phyloP scores from a whole-genome alignment of 2,113 vertebrate genomes.

The Forbesichthys papilliferus region DNA sequence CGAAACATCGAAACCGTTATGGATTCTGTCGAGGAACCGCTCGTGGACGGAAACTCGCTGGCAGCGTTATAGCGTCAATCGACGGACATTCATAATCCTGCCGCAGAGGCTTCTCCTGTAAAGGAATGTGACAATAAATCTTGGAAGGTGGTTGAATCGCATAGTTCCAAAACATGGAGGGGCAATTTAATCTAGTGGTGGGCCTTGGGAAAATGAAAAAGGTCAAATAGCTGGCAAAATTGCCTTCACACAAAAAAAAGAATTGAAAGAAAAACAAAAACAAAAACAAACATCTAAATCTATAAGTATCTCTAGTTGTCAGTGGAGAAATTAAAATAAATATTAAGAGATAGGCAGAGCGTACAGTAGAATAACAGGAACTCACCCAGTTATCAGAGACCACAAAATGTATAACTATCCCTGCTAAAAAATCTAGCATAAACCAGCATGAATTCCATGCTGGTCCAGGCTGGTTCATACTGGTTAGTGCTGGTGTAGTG shows the following conservation, averaged over 20 bases:
- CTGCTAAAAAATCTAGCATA: too few relatives aligned
- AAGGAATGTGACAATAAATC: slow-evolving; percentile 79
- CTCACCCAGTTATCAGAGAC: slow-evolving; percentile 28
- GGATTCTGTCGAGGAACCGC: slow-evolving; percentile 65
- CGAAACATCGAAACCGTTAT: slow-evolving; percentile 57
- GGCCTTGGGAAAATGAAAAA: slow-evolving; percentile 81
- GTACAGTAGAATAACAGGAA: slow-evolving; percentile 27
- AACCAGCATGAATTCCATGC: too few relatives aligned
- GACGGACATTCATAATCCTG: slow-evolving; percentile 61
- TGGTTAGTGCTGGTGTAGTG: too few relatives aligned
- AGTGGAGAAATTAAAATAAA: slow-evolving; percentile 54
- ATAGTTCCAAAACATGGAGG: slow-evolving; percentile 75
- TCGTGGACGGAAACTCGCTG: slow-evolving; percentile 53
- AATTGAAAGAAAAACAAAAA: slow-evolving; percentile 36
- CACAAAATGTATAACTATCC: too few relatives aligned
- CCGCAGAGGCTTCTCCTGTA: slow-evolving; percentile 59
- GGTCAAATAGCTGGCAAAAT: slow-evolving; percentile 78
- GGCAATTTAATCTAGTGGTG: slow-evolving; percentile 76
- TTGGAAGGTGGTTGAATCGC: slow-evolving; percentile 69
- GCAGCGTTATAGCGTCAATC: slow-evolving; percentile 70
- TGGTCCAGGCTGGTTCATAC: too few relatives aligned
- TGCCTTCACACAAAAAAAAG: slow-evolving; percentile 63
- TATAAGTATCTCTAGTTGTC: slow-evolving; percentile 71
- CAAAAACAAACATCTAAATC: slow-evolving; percentile 78
- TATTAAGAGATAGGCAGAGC: slow-evolving; percentile 55